Conservation (phyloP, 2,113 vertebrate genomes). For the Callipepla squamata region DNA sequence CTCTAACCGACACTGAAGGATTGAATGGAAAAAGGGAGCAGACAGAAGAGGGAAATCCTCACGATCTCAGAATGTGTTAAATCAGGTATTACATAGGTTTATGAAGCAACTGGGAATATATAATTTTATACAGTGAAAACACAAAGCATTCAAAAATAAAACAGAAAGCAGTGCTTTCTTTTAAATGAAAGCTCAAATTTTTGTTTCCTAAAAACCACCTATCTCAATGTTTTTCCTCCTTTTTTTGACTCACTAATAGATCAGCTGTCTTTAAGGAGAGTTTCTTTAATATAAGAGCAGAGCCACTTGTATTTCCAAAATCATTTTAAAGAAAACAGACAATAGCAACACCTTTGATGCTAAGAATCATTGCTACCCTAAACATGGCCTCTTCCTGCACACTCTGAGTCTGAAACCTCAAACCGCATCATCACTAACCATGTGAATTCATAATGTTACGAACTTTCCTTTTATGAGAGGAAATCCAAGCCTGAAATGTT, state of each 20-base stretch:
- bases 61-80: neutral
- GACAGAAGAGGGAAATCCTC: neutral
- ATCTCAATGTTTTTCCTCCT: neutral
- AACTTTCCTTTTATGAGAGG: conserved; percentile 33
- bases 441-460: neutral
- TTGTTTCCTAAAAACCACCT: neutral
- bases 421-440: neutral
- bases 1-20: neutral
- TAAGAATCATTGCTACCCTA: conserved; percentile 16
- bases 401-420: neutral
- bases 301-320: neutral
- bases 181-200: neutral
- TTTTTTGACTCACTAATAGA: neutral
- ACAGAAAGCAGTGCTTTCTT: neutral
- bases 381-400: neutral
- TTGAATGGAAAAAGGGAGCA: neutral
- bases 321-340: conserved; percentile 33
- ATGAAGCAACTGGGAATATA: neutral
- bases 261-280: conserved; percentile 16
- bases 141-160: fast-evolving
- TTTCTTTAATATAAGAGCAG: conserved; percentile 20
- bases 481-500: neutral
- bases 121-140: neutral
- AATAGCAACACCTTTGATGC: neutral
- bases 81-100: neutral